phyloP scores from a whole-genome alignment of 2,797 vertebrate genomes.

The Aphelocoma californica region DNA sequence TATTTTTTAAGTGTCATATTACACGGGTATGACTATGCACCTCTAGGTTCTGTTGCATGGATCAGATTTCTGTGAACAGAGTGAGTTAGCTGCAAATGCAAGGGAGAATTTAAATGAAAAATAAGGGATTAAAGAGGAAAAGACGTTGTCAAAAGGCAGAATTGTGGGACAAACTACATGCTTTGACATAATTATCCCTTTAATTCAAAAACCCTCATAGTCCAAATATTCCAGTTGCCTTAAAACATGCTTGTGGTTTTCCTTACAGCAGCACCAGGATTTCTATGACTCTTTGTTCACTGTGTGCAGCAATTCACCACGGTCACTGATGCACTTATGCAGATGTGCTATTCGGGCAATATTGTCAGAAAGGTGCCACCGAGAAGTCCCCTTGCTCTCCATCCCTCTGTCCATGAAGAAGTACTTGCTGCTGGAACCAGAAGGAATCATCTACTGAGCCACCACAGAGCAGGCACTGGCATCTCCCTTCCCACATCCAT shows the following conservation, averaged over 20 bases:
- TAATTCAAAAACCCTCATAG: background rate
- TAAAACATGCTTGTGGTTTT: background rate
- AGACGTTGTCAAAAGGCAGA: background rate
- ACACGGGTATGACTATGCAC: accelerated
- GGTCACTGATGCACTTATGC: conserved; percentile 88
- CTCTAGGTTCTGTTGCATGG: background rate
- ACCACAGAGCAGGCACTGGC: background rate
- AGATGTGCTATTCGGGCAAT: conserved; percentile 83
- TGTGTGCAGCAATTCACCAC: conserved; percentile 84
- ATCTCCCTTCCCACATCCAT: accelerated
- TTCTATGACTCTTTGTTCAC: conserved; percentile 93
- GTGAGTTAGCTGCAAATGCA: background rate
- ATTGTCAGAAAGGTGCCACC: conserved; percentile 77
- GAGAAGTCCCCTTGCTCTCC: conserved; percentile 76
- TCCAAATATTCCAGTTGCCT: background rate
- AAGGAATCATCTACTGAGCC: conserved; percentile 82
- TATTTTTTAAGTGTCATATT: background rate
- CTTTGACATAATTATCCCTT: background rate
- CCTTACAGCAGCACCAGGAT: conserved; percentile 79
- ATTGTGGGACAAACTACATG: background rate
- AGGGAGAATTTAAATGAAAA: background rate
- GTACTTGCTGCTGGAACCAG: conserved; percentile 87
- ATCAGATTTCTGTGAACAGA: background rate
- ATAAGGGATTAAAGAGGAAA: background rate
- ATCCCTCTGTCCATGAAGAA: conserved; percentile 83